Conservation (phyloP, 1,140 invertebrate species). For the Rhopalosiphum maidis region DNA sequence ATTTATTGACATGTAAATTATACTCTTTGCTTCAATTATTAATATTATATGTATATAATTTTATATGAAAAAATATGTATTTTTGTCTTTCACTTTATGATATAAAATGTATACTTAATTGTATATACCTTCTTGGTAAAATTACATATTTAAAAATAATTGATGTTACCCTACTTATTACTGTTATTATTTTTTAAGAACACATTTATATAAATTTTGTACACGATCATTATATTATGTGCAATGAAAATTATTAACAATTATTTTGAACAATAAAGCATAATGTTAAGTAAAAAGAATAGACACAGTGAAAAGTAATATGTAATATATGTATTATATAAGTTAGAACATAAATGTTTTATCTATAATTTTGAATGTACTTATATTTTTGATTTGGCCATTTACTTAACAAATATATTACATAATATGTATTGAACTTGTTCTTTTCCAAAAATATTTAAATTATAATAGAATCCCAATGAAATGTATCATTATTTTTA, state of each 20-base stretch:
- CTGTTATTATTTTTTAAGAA: background rate
- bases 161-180: background rate
- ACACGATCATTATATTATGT: background rate
- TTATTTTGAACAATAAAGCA: background rate
- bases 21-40: background rate
- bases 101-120: background rate
- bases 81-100: background rate
- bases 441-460: background rate
- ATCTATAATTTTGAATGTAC: slow-evolving; percentile 25
- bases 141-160: background rate
- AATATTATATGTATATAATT: background rate
- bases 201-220: background rate
- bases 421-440: background rate
- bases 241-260: background rate
- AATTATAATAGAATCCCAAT: background rate
- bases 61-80: background rate
- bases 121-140: background rate
- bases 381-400: slow-evolving; percentile 41
- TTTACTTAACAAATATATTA: slow-evolving; percentile 41
- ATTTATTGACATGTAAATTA: slow-evolving; percentile 18
- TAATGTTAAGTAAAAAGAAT: background rate
- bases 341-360: background rate
- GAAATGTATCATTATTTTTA: too few species aligned
- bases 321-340: background rate
- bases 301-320: background rate